phyloP scores from a whole-genome alignment of 2,797 vertebrate genomes.

The Gymnothorax reevesii region DNA sequence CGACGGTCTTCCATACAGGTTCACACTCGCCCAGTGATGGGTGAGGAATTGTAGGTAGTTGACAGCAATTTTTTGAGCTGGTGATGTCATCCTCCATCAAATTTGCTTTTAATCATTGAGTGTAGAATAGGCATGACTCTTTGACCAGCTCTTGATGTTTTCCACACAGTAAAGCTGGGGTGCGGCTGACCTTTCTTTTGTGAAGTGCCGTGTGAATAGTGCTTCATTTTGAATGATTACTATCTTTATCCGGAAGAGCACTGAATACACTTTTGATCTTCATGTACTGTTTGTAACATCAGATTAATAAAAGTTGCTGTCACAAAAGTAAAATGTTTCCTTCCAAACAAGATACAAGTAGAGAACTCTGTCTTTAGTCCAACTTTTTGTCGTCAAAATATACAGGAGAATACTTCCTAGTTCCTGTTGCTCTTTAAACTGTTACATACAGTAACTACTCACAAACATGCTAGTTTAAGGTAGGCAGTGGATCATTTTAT shows the following conservation, averaged over 20 bases:
- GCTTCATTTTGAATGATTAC: neutral
- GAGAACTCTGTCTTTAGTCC: neutral
- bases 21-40: conserved; percentile 46
- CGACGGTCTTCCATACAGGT: conserved; percentile 48
- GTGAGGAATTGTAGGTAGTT: conserved; percentile 2
- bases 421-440: neutral
- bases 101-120: neutral
- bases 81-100: conserved; percentile 29
- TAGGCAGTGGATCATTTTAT: neutral
- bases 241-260: neutral
- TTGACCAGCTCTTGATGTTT: conserved; percentile 11
- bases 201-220: conserved; percentile 18
- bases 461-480: neutral
- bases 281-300: neutral
- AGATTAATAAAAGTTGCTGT: neutral
- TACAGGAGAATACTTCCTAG: neutral
- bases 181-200: conserved; percentile 13
- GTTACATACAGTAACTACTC: neutral
- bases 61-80: neutral
- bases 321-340: neutral
- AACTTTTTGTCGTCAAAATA: neutral
- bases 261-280: conserved; percentile 10
- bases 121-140: neutral
- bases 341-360: neutral
- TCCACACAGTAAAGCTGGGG: neutral